Conservation (phyloP, 2,113 vertebrate species). For the Mormyrus iriodes region DNA sequence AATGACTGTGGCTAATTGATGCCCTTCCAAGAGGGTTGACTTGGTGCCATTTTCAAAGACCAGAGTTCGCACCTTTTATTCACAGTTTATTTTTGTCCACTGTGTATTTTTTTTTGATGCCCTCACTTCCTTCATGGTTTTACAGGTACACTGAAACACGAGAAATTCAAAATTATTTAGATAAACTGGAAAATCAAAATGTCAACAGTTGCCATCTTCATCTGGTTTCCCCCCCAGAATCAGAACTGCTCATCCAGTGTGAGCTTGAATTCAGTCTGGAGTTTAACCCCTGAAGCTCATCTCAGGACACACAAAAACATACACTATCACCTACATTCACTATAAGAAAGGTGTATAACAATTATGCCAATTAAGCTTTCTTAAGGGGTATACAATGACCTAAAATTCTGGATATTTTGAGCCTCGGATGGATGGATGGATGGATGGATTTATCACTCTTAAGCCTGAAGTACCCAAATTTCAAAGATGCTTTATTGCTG, state of each 20-base stretch:
- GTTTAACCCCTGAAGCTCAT: background rate
- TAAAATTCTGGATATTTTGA: background rate
- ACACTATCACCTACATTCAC: background rate
- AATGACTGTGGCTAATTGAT: background rate
- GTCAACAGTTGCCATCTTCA: background rate
- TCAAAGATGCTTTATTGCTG: background rate
- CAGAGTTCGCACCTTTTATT: background rate
- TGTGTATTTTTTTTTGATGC: background rate
- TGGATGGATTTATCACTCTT: background rate
- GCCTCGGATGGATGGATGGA: background rate
- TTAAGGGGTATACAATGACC: background rate
- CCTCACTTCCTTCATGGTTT: background rate
- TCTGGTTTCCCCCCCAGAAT: background rate
- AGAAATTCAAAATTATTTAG: background rate
- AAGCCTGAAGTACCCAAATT: background rate
- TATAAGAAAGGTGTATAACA: background rate
- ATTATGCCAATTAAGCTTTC: background rate
- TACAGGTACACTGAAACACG: background rate
- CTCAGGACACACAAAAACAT: background rate
- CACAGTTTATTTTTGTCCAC: constrained; percentile 3
- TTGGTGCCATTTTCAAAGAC: background rate
- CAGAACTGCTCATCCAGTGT: background rate
- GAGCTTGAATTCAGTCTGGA: background rate
- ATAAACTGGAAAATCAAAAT: background rate
- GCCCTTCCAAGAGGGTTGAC: background rate